Base-by-base conservation (phyloP, 2,113 vertebrate genomes). In the Struthio camelus region DNA sequence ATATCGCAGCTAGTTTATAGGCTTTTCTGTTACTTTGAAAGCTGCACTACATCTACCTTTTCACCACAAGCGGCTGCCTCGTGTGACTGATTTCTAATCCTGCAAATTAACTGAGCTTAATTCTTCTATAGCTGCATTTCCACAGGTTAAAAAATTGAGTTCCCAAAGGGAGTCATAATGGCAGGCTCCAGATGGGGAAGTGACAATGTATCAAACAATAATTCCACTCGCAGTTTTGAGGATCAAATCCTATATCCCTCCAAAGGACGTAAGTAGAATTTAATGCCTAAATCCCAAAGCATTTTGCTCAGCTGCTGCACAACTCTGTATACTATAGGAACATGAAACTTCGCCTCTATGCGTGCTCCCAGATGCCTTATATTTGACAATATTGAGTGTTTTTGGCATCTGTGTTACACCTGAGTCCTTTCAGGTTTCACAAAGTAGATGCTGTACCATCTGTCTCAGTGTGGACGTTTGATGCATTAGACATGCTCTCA, bases 361-460 rank as follows among this genome's bases (percentile, higher is more conserved):
- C 58, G 5, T 27, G 90, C 82, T 96, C 93, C 83, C 88, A 95
- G 93, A 78, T 77, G 85, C 76, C 80, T 91, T 54, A 13, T 73
- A 83, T 94, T 93, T 90, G 93, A 95, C 75, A 91, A 50, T 78
- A 96, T 59, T 0, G 1, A 86, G 72, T 51, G 67, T 93, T 93
- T 59, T 95, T 94, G 93, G 93, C 92, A 90, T 83, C 92, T 96
- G 92, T 85, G 92, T 83, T 94, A 83, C 85, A 96, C 85, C 90
- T 97, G 93, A 96, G 79, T 97, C 87, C 94, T 83, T 90, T 95
- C 90, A 95, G 40, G 38, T 93, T 93, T 88, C 90, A 86, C 85
- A 73, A 77, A 90, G 82, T 94, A 51, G 53, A 75, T 91, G 71
- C 88, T 88, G 76, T 88, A 40, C 96, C 94, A 95, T 92, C 96